Evolutionary conservation across 2,797 vertebrate species (phyloP), one percentile per base, ranked within the genome.

Genomic region (Geotria australis): DNA sequence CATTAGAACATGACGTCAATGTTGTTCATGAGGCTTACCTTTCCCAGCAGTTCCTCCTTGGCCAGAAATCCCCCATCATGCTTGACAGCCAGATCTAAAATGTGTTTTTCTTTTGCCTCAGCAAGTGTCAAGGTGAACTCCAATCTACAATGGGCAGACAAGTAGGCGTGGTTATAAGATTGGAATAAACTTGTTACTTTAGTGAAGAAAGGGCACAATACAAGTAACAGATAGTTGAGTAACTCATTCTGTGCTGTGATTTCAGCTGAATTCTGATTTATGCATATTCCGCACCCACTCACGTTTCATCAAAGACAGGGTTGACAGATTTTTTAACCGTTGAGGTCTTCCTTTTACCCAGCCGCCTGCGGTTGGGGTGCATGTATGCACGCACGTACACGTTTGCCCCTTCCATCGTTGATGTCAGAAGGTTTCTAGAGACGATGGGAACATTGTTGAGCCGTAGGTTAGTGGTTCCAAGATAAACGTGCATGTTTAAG

Each of bases 41-140:
- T 95, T 70, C 89, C 88, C 61, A 98, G 81, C 51, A 94, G 79
- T 56, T 86, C 94, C 70, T 93, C 80, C 74, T 84, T 93, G 69
- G 83, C 88, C 61, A 95, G 70, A 67, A 98, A 77, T 15, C 81
- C 77, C 2, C 91, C 86, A 2, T 82, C 79, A 63, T 96, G 91
- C 73, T 98, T 98, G 63, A 98, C 91, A 0, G 85, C 86, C 2
- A 95, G 80, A 46, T 98, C 91, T 65, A 98, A 70, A 2, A 74
- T 85, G 60, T 84, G 74, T 59, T 76, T 77, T 64, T 80, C 24
- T 24, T 38, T 78, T 13, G 88, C 75, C 63, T 96, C 89, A 46
- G 78, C 74, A 7, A 81, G 61, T 1, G 85, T 79, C 48, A 91
- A 85, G 8, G 71, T 85, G 69, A 95, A 98, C 67, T 98, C 88